Percentiles rank a stretch among this genome's conserved stretches.
These are phyloP conservation scores for Petrosia ficiformis DNA, from an alignment of 37 sponge, comb jelly and placozoan species.

Conservation along the genomic window DNA sequence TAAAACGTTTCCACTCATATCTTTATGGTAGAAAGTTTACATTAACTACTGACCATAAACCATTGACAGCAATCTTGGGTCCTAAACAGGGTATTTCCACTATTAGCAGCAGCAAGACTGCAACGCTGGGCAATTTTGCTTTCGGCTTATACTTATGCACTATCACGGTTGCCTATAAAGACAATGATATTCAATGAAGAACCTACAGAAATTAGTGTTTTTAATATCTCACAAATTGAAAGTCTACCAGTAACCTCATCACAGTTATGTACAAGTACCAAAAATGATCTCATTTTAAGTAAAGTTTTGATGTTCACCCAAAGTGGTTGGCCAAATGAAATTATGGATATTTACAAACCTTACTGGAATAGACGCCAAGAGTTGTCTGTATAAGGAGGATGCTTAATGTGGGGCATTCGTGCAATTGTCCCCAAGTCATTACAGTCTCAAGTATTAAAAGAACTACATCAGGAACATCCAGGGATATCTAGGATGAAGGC, in stretches of 20 bases:
- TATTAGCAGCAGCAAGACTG: constrained; percentile 32
- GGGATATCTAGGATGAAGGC: too few relatives aligned
- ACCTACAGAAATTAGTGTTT: background rate
- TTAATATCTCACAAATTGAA: background rate
- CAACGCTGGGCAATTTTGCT: constrained; percentile 29
- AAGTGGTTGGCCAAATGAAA: background rate
- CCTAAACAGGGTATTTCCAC: constrained; percentile 22
- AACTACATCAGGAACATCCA: background rate
- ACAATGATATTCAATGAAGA: background rate
- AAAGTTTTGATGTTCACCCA: background rate
- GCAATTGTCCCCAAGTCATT: background rate
- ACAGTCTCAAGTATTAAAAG: background rate
- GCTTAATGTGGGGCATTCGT: background rate
- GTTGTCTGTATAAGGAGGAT: background rate
- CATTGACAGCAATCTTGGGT: constrained; percentile 9
- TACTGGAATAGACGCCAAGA: background rate
- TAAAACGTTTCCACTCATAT: constrained; percentile 33
- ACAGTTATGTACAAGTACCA: background rate
- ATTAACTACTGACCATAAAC: constrained; percentile 20
- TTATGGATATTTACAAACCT: background rate
- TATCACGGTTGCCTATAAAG: background rate
- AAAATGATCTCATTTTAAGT: background rate
- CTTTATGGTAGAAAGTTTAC: constrained; percentile 33
- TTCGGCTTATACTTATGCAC: constrained; percentile 19
- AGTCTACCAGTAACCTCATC: background rate